A percentile compares a stretch with the other conserved stretches of the same genome.
Evolutionary conservation across 2,797 vertebrate genomes (phyloP).

Genomic region (Labroides dimidiatus): DNA sequence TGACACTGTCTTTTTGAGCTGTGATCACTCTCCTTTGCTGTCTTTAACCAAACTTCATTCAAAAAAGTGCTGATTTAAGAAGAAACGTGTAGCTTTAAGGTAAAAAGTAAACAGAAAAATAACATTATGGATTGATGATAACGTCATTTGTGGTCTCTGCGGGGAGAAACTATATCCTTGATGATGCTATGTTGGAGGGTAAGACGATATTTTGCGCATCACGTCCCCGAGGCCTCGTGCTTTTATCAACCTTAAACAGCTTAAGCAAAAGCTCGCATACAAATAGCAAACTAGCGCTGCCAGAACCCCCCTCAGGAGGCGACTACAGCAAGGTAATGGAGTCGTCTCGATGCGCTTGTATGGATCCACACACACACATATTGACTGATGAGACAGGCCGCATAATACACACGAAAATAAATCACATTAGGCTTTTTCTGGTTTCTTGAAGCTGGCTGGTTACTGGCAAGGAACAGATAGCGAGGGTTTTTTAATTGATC

Average conservation of each 20-base stretch:
- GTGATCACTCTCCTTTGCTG: constrained; percentile 38
- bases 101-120: neutral
- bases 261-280: constrained; percentile 56
- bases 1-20: constrained; percentile 38
- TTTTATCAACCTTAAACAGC: constrained; percentile 69
- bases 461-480: constrained; percentile 49
- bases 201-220: constrained; percentile 52
- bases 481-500: constrained; percentile 57
- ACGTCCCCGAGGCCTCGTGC: constrained; percentile 34
- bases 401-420: constrained; percentile 45
- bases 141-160: constrained; percentile 48
- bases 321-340: constrained; percentile 47
- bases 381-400: constrained; percentile 27
- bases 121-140: constrained; percentile 26
- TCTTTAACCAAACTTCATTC: constrained; percentile 32
- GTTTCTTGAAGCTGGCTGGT: constrained; percentile 40
- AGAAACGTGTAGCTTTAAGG: constrained; percentile 2
- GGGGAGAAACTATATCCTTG: constrained; percentile 42
- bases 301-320: constrained; percentile 52
- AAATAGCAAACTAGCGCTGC: constrained; percentile 50
- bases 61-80: constrained; percentile 23
- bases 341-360: constrained; percentile 39
- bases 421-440: constrained; percentile 40
- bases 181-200: constrained; percentile 36
- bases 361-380: constrained; percentile 26